Evolutionary conservation across 2,113 vertebrate species (phyloP).

Genomic region (Otus sunia): DNA sequence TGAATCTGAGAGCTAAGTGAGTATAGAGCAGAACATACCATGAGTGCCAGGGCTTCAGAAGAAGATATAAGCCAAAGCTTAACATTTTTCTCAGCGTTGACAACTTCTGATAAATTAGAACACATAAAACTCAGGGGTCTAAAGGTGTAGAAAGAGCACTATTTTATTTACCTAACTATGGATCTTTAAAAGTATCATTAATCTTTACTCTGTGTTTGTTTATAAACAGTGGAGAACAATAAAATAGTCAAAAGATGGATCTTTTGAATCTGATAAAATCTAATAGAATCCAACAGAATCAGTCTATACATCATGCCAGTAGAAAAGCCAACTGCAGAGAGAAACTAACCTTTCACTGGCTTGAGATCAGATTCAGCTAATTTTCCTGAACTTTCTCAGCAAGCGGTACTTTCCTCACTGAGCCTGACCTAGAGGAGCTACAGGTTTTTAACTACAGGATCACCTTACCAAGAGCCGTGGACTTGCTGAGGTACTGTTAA

Average conservation of each 20-base stretch:
- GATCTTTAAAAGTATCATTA: neutral
- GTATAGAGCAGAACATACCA: neutral
- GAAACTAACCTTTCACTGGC: neutral
- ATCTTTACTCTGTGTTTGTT: neutral
- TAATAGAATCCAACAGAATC: neutral
- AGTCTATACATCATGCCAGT: neutral
- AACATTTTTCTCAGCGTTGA: neutral
- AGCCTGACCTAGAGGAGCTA: neutral
- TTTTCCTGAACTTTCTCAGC: neutral
- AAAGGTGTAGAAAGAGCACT: neutral
- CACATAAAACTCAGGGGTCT: neutral
- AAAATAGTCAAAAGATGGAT: neutral
- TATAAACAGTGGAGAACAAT: neutral
- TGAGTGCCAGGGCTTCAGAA: neutral
- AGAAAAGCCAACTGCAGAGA: neutral
- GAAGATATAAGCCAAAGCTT: neutral
- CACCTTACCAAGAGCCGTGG: neutral
- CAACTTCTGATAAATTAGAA: neutral
- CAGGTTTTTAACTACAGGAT: neutral
- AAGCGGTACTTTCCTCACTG: neutral
- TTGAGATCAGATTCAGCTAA: neutral
- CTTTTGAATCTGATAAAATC: neutral
- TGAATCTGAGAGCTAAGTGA: fast-evolving
- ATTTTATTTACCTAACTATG: neutral
- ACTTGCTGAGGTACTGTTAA: neutral